phyloP scores from a whole-genome alignment of 2,113 vertebrate species.

The Lynx canadensis region DNA sequence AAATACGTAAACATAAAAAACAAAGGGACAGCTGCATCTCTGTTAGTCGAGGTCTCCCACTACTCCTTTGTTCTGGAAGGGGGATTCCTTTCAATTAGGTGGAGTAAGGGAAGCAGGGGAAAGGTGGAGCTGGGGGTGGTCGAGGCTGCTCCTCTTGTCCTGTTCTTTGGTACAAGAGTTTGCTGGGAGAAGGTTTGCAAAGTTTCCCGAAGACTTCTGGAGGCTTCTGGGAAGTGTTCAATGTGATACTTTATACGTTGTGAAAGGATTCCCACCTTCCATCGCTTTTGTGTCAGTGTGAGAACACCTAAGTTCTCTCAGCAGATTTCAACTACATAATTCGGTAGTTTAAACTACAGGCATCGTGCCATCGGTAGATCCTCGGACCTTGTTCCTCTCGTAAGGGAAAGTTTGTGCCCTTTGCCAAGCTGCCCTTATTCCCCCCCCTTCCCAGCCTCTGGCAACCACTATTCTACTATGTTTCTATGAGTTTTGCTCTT shows the following conservation, averaged over 20 bases:
- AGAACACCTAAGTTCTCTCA: background rate
- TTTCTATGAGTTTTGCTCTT: background rate
- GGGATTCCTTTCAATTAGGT: background rate
- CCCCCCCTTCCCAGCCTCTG: background rate
- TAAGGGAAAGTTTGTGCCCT: background rate
- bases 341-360: background rate
- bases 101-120: background rate
- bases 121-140: background rate
- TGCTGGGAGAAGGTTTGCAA: background rate
- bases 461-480: background rate
- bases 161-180: background rate
- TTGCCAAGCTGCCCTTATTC: background rate
- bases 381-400: background rate
- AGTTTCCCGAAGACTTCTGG: background rate
- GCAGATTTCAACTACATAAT: background rate
- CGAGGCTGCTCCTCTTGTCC: background rate
- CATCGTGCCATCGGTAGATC: background rate
- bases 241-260: background rate
- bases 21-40: background rate
- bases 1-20: background rate
- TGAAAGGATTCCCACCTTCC: background rate
- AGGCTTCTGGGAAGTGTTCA: background rate
- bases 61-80: background rate
- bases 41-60: background rate
- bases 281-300: background rate